Evolutionary conservation across 2,797 vertebrate genomes (phyloP), one percentile per base, ranked within the genome.

Genomic region (Spinibarbus caldwelli): DNA sequence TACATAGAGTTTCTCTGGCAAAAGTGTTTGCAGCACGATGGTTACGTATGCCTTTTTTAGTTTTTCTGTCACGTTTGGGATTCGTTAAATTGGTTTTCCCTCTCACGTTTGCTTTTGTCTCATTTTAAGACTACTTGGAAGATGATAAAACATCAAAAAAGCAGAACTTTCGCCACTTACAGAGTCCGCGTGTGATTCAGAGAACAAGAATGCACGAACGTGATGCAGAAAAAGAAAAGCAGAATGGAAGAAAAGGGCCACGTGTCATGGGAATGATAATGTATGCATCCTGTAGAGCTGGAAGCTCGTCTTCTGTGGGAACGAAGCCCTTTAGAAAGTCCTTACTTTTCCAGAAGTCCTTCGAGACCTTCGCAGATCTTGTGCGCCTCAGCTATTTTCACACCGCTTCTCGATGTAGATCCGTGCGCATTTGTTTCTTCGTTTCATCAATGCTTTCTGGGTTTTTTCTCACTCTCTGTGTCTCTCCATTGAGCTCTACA

Each of bases 221-320:
- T 52, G 71, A 77, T 59, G 45, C 49, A 38, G 43, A 66, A 76
- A 83, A 76, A 76, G 77, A 47, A 79, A 79, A 66, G 59, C 78
- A 81, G 47, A 71, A 34, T 83, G 70, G 52, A 83, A 76, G 82
- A 83, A 82, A 83, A 76, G 19, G n/a, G 64, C 72, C 73, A 76
- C 47, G 47, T 57, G 73, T 78, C 73, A 43, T 84, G 82, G 62
- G 82, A 84, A 78, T 34, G 36, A 68, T 84, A 70, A 84, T 84
- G 73, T 67, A 84, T 84, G 82, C 82, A 70, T 84, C 62, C 36
- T 78, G 82, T 59, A 34, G 36, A 57, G 82, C 45, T 67, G 62
- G 19, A 66, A 77, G 72, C 71, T 77, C 2, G 11, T 84, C 45
- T 23, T 77, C 72, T 84, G 59, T 84, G 82, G 72, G 73, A 77